Evolutionary conservation across 2,888 invertebrate species (phyloP).

Genomic region (Pachycephus smyrnensis): DNA sequence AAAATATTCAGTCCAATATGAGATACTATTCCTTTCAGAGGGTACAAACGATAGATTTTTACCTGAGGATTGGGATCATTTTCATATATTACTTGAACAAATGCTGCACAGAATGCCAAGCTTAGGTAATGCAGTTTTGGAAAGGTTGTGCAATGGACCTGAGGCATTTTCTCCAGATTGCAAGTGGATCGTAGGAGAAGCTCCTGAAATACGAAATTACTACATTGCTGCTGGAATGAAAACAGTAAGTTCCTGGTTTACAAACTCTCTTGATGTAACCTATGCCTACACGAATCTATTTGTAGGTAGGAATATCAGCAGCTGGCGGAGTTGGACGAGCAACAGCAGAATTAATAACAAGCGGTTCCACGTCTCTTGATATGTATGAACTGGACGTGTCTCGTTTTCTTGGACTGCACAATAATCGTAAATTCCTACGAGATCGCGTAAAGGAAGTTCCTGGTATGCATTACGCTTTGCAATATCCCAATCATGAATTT

Average conservation of each 20-base stretch:
- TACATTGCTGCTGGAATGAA: slow-evolving; percentile 94
- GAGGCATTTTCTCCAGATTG: slow-evolving; percentile 98
- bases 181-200: slow-evolving; percentile 94
- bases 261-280: not conserved
- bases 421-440: slow-evolving; percentile 91
- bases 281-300: not conserved
- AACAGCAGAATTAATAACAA: slow-evolving; percentile 87
- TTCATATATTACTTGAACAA: slow-evolving; percentile 88
- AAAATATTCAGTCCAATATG: slow-evolving; percentile 11
- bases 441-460: slow-evolving; percentile 95
- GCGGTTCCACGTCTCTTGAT: slow-evolving; percentile 84
- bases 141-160: slow-evolving; percentile 87
- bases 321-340: slow-evolving; percentile 95
- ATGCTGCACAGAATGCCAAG: slow-evolving; percentile 86
- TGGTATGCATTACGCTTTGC: slow-evolving; percentile 84
- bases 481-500: slow-evolving; percentile 89
- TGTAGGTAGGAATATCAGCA: slow-evolving; percentile 86
- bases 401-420: slow-evolving; percentile 91
- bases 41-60: slow-evolving; percentile 76
- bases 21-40: slow-evolving; percentile 62
- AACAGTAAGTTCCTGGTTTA: slow-evolving; percentile 68
- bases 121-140: slow-evolving; percentile 80
- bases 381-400: slow-evolving; percentile 91
- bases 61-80: slow-evolving; percentile 96
- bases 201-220: slow-evolving; percentile 81